These are phyloP conservation scores for Odontothrips loti DNA, from an alignment of 2,888 invertebrate species.

Conservation along the genomic window DNA sequence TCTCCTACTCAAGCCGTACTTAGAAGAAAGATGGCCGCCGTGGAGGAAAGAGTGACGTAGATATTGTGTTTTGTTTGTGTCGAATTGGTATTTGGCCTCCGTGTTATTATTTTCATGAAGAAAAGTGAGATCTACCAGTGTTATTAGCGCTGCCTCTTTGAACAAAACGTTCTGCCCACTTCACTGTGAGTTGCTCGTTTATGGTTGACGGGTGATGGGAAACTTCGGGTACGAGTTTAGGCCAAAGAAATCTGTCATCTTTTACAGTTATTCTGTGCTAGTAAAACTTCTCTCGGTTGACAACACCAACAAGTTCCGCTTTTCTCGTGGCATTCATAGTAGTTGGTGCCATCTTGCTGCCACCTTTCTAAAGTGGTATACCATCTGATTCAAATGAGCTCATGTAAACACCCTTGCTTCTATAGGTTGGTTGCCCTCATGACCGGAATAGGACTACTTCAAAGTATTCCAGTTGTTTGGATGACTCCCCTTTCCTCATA, in stretches of 20 bases:
- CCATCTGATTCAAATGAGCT: neutral
- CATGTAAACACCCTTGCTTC: conserved; percentile 17
- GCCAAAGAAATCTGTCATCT: conserved; percentile 22
- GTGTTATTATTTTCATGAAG: neutral
- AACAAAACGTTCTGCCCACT: neutral
- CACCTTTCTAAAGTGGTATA: neutral
- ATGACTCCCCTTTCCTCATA: neutral
- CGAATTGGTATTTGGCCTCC: neutral
- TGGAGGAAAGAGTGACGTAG: conserved; percentile 18
- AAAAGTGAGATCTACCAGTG: neutral
- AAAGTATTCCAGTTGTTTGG: neutral
- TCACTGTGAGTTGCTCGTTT: neutral
- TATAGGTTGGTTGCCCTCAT: conserved; percentile 18
- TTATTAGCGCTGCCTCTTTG: neutral
- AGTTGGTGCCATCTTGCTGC: neutral
- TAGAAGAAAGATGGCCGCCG: conserved; percentile 11
- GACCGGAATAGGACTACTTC: neutral
- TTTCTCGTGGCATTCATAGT: neutral
- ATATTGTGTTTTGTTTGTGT: conserved; percentile 25
- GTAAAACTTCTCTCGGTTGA: neutral
- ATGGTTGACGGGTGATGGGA: neutral
- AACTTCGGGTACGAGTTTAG: neutral
- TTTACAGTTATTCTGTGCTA: neutral
- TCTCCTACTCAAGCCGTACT: neutral
- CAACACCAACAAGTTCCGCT: neutral